Base-by-base conservation (phyloP, 1,140 invertebrate species). In the Orchesella cincta region DNA sequence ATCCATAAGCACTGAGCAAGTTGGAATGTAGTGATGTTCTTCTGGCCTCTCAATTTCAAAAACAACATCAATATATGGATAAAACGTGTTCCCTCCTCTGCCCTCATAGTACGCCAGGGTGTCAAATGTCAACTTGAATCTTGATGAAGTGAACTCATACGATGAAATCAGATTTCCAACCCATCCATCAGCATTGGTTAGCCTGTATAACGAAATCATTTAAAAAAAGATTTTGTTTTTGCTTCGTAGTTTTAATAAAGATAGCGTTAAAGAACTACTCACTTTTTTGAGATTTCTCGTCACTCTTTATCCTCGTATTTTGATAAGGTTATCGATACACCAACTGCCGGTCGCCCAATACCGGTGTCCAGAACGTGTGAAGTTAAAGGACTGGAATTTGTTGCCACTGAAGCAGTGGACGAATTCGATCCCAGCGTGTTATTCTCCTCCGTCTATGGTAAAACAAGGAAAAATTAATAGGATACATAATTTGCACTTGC, bases 1-100 rank as follows among this genome's bases (percentile, higher is more conserved):
- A 96, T 34, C 93, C 91, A 85, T 89, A 95, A 0, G 93, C 92
- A 83, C 89, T 94, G 0, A 95, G 84, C 70, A 94, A 86, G 95
- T 84, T 0, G 93, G 93, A 57, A 95, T 90, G 84, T 95, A 93
- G 84, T 94, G 93, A 78, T 93, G 90, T 57, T 89, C 86, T 8
- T 86, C 86, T 12, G 90, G 88, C 78, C 90, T 87, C 78, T 89
- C 88, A 14, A 93, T 90, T 72, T 91, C 89, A 83, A 94, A 94
- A 12, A 92, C 89, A 75, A 94, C 89, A 87, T 93, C 92, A 34
- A 93, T 90, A 84, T 89, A 92, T 0, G 92, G 92, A 84, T 92
- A 93, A 80, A 93, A 88, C 0, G 90, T 90, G 73, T 89, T 88
- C 79, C 88, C 87, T 74, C 85, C 84, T 3, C 87, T 79, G 26